A percentile compares a stretch with the other conserved stretches of the same genome.
Conservation (phyloP, 2,888 invertebrate genomes). For the Epinotia ramella region DNA sequence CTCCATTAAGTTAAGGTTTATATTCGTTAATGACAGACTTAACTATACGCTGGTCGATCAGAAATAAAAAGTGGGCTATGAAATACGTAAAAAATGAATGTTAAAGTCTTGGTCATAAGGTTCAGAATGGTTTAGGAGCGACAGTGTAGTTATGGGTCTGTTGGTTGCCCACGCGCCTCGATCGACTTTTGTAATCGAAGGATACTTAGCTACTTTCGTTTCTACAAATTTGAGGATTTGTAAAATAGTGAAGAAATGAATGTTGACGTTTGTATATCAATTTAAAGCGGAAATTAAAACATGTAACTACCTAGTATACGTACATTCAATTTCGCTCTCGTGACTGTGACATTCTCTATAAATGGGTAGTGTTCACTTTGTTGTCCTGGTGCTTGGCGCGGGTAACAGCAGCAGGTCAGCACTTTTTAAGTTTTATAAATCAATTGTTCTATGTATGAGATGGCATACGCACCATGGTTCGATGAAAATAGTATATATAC, state of each 20-base stretch:
- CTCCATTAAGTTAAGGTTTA: constrained; percentile 52
- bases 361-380: no score
- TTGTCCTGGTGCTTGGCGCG: no score
- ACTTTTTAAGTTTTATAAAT: no score
- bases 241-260: constrained; percentile 3
- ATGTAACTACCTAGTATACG: no score
- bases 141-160: constrained; percentile 52
- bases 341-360: no score
- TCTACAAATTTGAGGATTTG: constrained; percentile 44
- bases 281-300: neutral
- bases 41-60: constrained; percentile 42
- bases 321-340: no score
- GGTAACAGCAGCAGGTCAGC: no score
- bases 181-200: constrained; percentile 69
- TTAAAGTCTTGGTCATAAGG: constrained; percentile 46
- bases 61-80: constrained; percentile 71
- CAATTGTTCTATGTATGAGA: no score
- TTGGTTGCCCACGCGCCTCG: constrained; percentile 66
- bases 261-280: constrained; percentile 4
- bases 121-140: neutral
- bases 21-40: constrained; percentile 21
- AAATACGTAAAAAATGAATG: constrained; percentile 58
- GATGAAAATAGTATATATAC: no score
- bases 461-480: no score
- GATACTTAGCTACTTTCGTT: constrained; percentile 66